Base-by-base conservation (phyloP, 2,113 vertebrate species). In the Ascaphus truei region DNA sequence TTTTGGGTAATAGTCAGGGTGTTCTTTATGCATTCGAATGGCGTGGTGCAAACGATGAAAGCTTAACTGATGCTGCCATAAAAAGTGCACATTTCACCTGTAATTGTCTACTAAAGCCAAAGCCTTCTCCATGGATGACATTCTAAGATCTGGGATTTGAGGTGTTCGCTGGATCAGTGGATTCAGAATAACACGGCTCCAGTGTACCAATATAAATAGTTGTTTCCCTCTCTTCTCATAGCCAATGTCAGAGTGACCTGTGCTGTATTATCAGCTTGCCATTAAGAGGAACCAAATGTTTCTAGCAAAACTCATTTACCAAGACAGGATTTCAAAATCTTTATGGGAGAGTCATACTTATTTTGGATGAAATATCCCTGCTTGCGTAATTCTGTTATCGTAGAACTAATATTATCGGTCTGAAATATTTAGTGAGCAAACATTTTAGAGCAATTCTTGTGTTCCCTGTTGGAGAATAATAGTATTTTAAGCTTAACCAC, bases 161-260 rank as follows among this genome's bases (percentile, higher is more conserved):
- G 31, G 13, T 25, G 7, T 26, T 55, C n/a, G n/a, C 11, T 34
- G 55, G 16, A 53, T 41, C 50, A 41, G n/a, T 25, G 27, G n/a
- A 39, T 65, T 20, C 22, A 52, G 6, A 16, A 36, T 15, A 55
- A 37, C 16, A 20, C 53, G 50, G 10, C 9, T 37, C 10, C 5
- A 4, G n/a, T 37, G 34, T 55, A 41, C 23, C 30, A 26, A 16
- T 41, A 39, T 41, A 53, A 65, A 55, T 52, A 39, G 33, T 39
- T 11, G 11, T 58, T 9, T 27, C 39, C 34, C 5, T 8, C n/a
- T 34, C 15, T 48, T 36, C 18, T 41, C 65, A 50, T 13, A 30
- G 65, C 25, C 41, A 23, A 56, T 57, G 65, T 68, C 65, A 50
- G 29, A 29, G 13, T 68, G 53, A 68, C 65, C 65, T 11, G 22